Percentiles rank a stretch among this genome's conserved stretches.
phyloP scores from a whole-genome alignment of 2,797 vertebrate species.

The Poeciliopsis infans region DNA sequence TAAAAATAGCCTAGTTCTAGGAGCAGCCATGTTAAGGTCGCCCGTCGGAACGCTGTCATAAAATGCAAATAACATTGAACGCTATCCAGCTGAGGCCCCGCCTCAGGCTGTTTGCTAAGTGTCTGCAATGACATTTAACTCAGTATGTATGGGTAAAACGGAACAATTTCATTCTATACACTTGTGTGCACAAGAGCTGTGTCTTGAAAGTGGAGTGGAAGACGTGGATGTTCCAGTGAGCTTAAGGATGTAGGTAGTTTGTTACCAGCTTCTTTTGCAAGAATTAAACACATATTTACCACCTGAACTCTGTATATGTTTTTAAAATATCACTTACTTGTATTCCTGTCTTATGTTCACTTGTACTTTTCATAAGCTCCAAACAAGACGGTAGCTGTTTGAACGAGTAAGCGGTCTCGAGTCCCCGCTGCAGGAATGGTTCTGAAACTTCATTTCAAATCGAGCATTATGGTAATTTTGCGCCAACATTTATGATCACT shows the following conservation, averaged over 20 bases:
- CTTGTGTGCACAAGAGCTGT: conserved; percentile 17
- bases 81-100: conserved; percentile 1
- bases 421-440: conserved; percentile 15
- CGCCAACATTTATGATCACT: conserved; percentile 53
- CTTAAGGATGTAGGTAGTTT: conserved; percentile 1
- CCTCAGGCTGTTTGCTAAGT: conserved; percentile 29
- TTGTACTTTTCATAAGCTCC: background rate
- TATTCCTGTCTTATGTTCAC: background rate
- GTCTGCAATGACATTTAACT: conserved; percentile 21
- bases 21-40: conserved; percentile 24
- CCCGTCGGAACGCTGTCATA: conserved; percentile 16
- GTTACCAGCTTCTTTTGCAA: background rate
- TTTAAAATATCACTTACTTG: background rate
- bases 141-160: conserved; percentile 1
- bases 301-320: background rate
- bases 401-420: conserved; percentile 3
- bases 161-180: conserved; percentile 9
- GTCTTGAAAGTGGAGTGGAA: conserved; percentile 16
- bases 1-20: conserved; percentile 31
- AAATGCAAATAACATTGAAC: conserved; percentile 33
- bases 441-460: conserved; percentile 45
- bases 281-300: background rate
- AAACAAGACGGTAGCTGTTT: conserved; percentile 4
- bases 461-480: conserved; percentile 48
- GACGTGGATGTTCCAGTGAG: conserved; percentile 10